A percentile compares a stretch with the other conserved stretches of the same genome.
Conservation (phyloP, 2,888 invertebrate species). For the Thymelicus acteon region DNA sequence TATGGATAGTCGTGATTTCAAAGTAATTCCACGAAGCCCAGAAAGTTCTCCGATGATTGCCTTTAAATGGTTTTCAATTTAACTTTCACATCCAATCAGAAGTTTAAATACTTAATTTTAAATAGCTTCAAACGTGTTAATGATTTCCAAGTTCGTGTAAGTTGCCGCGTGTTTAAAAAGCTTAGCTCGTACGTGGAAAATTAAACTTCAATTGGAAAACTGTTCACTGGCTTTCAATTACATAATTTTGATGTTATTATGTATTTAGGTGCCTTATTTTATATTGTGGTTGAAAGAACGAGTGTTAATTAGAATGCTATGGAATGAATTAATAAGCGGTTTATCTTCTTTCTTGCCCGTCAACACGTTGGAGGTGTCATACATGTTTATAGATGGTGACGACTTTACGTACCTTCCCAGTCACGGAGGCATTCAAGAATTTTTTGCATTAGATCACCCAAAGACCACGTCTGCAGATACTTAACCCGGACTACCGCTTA, state of each 20-base stretch:
- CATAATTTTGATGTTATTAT: background rate
- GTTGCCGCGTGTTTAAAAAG: slow-evolving; percentile 30
- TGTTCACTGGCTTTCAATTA: slow-evolving; percentile 24
- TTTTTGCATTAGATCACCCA: no score
- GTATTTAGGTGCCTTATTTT: slow-evolving; percentile 1
- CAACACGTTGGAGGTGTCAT: no score
- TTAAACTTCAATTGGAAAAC: slow-evolving; percentile 6
- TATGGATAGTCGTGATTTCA: slow-evolving; percentile 67
- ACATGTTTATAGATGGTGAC: no score
- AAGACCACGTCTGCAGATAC: no score
- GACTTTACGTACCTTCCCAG: no score
- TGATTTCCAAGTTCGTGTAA: slow-evolving; percentile 37
- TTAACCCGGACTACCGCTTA: no score
- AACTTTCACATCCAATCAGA: slow-evolving; percentile 66
- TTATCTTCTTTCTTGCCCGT: no score
- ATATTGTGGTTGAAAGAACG: background rate
- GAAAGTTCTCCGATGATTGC: slow-evolving; percentile 65
- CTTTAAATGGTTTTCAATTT: slow-evolving; percentile 75
- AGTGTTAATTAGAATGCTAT: no score
- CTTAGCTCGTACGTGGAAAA: slow-evolving; percentile 19
- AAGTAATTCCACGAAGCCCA: slow-evolving; percentile 60
- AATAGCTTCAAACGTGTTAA: slow-evolving; percentile 48
- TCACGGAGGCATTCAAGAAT: no score
- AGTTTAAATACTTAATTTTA: slow-evolving; percentile 68
- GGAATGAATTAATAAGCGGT: no score